Base-by-base conservation (phyloP, 2,113 vertebrate species). In the Ia io region DNA sequence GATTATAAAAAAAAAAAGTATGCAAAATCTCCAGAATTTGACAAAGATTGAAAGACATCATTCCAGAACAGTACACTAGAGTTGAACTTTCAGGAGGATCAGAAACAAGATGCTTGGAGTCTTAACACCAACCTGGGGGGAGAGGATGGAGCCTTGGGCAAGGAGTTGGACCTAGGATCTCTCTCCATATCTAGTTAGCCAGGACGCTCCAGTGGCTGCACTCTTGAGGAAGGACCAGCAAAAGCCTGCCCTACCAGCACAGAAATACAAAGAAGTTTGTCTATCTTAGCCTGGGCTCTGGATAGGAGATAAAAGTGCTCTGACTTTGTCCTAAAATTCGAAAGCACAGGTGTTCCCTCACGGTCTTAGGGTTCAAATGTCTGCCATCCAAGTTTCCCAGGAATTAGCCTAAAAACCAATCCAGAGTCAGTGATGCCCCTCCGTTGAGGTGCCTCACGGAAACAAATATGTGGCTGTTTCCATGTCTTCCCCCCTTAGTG, bases 131-230 rank as follows among this genome's bases (percentile, higher is more conserved):
- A 2, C 3, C 5, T 40, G 1, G 23, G 42, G 30, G n/a, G 37
- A 59, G 65, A 76, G 65, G 83, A 63, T 13, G 47, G 65, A 17
- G 5, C 51, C 40, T 56, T 30, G 37, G 56, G 11, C 13, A 18
- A 53, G 42, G 35, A 37, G 4, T 28, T 22, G 17, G n/a, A 25
- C 2, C 23, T 40, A 6, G 16, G 40, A 42, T 76, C n/a, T 49
- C 5, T 20, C 9, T 3, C 25, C 1, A 0, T 2, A 13, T 10
- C 69, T 32, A 12, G 20, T 65, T 35, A 44, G 49, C 44, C 8
- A 9, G n/a, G 77, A 49, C 49, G 8, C 5, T 47, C 51, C 37
- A 40, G 2, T 59, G 47, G 61, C 30, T 37, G n/a, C 9, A 76
- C 22, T 9, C 9, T 59, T 44, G 10, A 17, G 42, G 61, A 92